These are phyloP conservation scores for Serinus canaria DNA, from an alignment of 2,113 vertebrate species.

Conservation along the genomic window DNA sequence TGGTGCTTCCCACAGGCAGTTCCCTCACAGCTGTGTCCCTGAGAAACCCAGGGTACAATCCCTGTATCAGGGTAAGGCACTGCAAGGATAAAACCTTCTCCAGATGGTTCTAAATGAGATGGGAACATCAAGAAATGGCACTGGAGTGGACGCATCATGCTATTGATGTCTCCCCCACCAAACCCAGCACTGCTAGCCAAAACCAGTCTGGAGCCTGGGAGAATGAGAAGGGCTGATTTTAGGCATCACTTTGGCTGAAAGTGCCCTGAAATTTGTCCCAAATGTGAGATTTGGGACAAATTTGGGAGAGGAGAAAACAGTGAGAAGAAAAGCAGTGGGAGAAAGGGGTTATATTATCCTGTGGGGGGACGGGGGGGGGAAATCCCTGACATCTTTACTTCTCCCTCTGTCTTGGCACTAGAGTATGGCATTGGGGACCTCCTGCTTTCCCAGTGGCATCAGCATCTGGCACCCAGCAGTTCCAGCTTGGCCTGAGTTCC, in stretches of 20 bases:
- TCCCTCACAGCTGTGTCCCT: not conserved
- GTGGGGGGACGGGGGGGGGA: rapidly evolving
- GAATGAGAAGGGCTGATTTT: not conserved
- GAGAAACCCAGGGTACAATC: rapidly evolving
- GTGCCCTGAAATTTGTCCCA: not conserved
- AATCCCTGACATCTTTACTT: not conserved
- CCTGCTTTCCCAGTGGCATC: rapidly evolving
- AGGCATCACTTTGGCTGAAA: not conserved
- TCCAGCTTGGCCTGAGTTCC: not conserved
- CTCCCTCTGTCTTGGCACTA: not conserved
- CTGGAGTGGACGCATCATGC: not conserved
- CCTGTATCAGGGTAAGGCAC: not conserved
- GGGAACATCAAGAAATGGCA: not conserved
- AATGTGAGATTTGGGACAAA: not conserved
- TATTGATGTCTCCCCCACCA: rapidly evolving
- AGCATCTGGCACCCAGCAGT: rapidly evolving
- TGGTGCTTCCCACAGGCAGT: not conserved
- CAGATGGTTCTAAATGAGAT: not conserved
- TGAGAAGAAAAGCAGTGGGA: not conserved
- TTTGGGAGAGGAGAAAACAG: not conserved
- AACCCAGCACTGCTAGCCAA: not conserved
- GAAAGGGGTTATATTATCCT: not conserved
- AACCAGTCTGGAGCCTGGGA: not conserved
- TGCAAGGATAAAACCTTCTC: not conserved
- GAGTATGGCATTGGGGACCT: rapidly evolving